Conservation (phyloP, 1,140 invertebrate species). For the Homalodisca vitripennis region DNA sequence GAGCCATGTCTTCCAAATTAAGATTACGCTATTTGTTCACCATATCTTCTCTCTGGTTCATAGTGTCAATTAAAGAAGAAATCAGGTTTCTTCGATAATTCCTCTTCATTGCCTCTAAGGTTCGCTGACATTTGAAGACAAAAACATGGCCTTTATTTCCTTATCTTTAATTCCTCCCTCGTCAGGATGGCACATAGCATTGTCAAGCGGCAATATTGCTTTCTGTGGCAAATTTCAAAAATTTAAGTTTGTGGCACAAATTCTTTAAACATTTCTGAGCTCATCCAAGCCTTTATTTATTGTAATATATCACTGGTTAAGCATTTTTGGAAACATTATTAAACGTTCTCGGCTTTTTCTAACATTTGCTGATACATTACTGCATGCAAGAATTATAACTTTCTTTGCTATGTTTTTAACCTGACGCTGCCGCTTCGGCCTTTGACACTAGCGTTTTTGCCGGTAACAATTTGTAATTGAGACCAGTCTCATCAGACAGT, state of each 20-base stretch:
- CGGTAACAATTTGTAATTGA: neutral
- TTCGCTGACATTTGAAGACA: constrained; percentile 36
- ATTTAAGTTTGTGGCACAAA: constrained; percentile 36
- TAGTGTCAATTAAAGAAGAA: neutral
- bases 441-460: neutral
- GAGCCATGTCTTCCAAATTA: constrained; percentile 11
- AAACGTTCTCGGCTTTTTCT: constrained; percentile 43
- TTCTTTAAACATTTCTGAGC: constrained; percentile 39
- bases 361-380: constrained; percentile 41
- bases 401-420: constrained; percentile 39
- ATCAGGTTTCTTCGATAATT: constrained; percentile 11
- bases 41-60: neutral
- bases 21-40: neutral
- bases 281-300: constrained; percentile 48
- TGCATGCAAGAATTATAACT: constrained; percentile 36
- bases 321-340: constrained; percentile 40
- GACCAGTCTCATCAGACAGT: neutral
- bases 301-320: constrained; percentile 43
- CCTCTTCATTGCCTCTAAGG: constrained; percentile 32
- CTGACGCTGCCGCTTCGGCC: constrained; percentile 36
- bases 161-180: constrained; percentile 18
- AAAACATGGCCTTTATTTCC: constrained; percentile 35
- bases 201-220: constrained; percentile 48
- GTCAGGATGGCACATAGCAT: constrained; percentile 43
- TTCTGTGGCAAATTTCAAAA: constrained; percentile 42